phyloP scores from a whole-genome alignment of 2,113 vertebrate genomes.

The Phrynocephalus versicolor region DNA sequence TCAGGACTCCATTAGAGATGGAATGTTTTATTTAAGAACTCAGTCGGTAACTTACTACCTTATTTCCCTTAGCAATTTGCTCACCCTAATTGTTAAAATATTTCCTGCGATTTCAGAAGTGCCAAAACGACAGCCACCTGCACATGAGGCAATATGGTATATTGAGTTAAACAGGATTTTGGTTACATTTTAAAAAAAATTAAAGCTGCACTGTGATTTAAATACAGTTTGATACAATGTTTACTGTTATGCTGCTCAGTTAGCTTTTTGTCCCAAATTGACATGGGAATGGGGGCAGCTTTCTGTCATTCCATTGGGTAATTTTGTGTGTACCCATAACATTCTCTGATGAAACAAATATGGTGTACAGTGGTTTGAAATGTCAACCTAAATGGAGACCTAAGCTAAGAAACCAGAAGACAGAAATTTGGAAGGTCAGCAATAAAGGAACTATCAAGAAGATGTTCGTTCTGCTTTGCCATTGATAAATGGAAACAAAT shows the following conservation, averaged over 20 bases:
- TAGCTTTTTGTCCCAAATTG: not conserved
- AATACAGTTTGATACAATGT: conserved; percentile 7
- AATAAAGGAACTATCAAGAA: not conserved
- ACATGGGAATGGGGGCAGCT: not conserved
- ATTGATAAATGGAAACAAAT: too few relatives aligned
- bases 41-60: conserved; percentile 52
- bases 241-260: not conserved
- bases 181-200: not conserved
- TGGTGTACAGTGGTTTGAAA: not conserved
- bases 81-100: conserved; percentile 69
- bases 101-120: conserved; percentile 65
- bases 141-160: conserved; percentile 29
- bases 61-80: conserved; percentile 74
- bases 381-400: too few relatives aligned
- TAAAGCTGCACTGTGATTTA: not conserved
- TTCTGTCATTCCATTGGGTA: not conserved
- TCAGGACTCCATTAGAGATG: conserved; percentile 68
- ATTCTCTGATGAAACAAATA: not conserved
- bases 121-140: conserved; percentile 45
- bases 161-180: not conserved
- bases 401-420: too few relatives aligned
- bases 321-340: not conserved
- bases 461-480: too few relatives aligned
- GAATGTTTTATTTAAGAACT: conserved; percentile 75
- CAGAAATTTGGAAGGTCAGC: not conserved